Evolutionary conservation across 1,140 invertebrate species (phyloP), one percentile per base, ranked within the genome.

Genomic region (Apis cerana): DNA sequence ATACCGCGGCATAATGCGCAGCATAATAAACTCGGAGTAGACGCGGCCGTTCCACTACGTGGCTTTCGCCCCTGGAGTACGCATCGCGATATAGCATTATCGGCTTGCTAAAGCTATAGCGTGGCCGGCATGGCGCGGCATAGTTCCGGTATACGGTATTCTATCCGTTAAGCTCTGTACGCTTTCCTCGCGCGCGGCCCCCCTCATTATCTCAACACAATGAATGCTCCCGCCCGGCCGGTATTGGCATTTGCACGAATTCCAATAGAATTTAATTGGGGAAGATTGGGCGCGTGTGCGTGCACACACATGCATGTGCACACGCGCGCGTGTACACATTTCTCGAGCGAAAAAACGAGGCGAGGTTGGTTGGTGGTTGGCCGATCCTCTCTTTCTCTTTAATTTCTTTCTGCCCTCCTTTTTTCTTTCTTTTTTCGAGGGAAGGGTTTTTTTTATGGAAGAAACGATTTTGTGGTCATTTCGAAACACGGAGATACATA

Each of bases 221-320:
- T 93, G 91, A 92, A 89, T 89, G 90, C 85, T 54, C 65, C 81
- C 85, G 50, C 21, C 75, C 75, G 89, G 89, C 82, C 87, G 90
- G 92, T 92, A 93, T 93, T 93, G 92, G 91, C 91, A 92, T 92
- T 92, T 90, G 89, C 89, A 89, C 89, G 89, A 92, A 93, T 92
- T 92, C 92, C 92, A 91, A 92, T 92, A 90, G 91, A 92, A 93
- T 92, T 92, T 92, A 93, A 93, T 92, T 93, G 92, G 91, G 92
- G 90, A 91, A 92, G 90, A 90, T 91, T 87, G 86, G 89, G 87
- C 83, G 67, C 70, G 84, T 79, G 64, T 80, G 77, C 75, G 70
- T 12, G 23, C 43, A n/a, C 23, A 12, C 19, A 0, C 54, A 19
- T n/a, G 15, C 19, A 27, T 27, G 64, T 12, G 23, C 43, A n/a